Conservation (phyloP, 1,140 invertebrate species). For the Drosophila rufa region DNA sequence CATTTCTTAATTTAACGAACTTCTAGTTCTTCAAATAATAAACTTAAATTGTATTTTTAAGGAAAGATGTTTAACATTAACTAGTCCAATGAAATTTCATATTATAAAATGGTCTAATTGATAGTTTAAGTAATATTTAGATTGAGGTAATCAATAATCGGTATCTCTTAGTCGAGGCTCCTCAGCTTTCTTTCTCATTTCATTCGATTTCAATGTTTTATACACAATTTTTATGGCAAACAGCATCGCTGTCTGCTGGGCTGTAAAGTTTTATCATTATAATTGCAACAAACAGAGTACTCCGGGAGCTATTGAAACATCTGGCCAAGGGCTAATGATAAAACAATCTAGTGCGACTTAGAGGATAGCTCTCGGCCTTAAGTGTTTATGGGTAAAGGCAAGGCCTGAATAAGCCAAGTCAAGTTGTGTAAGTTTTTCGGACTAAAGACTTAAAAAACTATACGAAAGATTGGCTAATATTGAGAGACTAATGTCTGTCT, state of each 20-base stretch:
- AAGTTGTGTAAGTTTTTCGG: neutral
- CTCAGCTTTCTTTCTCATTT: neutral
- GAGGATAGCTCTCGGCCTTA: neutral
- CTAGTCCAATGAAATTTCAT: too few species aligned
- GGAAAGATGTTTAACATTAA: too few species aligned
- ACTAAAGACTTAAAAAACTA: conserved; percentile 2
- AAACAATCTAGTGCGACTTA: conserved; percentile 16
- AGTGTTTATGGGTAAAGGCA: conserved; percentile 4
- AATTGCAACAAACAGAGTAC: conserved; percentile 36
- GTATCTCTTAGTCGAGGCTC: neutral
- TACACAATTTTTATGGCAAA: conserved; percentile 29
- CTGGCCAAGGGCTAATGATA: conserved; percentile 43
- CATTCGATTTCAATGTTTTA: conserved; percentile 50
- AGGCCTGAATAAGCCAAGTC: conserved; percentile 5
- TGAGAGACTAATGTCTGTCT: conserved; percentile 4
- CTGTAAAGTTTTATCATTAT: conserved; percentile 52
- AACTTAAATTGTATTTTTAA: too few species aligned
- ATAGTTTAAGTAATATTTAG: too few species aligned
- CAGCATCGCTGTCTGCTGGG: neutral
- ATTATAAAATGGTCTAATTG: too few species aligned
- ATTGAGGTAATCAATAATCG: neutral
- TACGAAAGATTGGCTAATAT: neutral
- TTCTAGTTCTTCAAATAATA: too few species aligned
- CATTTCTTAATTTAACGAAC: too few species aligned
- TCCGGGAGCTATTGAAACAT: conserved; percentile 31